Percentiles rank a stretch among this genome's conserved stretches.
These are phyloP conservation scores for Melanotaenia nigrans DNA, from an alignment of 2,797 vertebrate species.

Conservation along the genomic window DNA sequence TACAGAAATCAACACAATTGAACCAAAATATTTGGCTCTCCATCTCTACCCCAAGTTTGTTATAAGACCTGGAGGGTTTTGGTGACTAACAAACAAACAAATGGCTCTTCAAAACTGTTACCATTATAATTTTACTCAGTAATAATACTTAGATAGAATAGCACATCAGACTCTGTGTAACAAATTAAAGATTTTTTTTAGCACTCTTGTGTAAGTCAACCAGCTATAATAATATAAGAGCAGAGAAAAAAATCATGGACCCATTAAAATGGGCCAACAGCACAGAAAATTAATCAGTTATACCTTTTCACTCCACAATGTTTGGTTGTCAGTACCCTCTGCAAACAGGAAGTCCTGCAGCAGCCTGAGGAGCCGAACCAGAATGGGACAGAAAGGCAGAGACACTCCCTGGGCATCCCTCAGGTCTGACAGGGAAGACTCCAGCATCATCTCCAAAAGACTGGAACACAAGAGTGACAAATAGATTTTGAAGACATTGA, in stretches of 20 bases:
- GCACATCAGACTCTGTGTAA: background rate
- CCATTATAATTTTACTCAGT: background rate
- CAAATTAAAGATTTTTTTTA: background rate
- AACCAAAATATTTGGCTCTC: background rate
- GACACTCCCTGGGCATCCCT: constrained; percentile 82
- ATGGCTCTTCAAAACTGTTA: background rate
- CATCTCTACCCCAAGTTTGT: background rate
- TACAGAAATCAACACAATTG: background rate
- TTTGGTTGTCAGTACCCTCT: constrained; percentile 91
- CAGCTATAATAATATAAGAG: background rate
- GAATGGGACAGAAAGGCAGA: constrained; percentile 87
- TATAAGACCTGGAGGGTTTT: background rate
- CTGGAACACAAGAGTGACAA: constrained; percentile 69
- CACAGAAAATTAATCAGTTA: background rate
- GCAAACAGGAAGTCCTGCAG: constrained; percentile 97
- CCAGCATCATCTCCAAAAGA: constrained; percentile 98
- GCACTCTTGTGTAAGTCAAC: background rate
- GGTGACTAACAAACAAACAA: background rate
- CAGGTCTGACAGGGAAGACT: constrained; percentile 92
- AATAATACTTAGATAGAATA: background rate
- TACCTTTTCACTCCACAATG: constrained; percentile 98
- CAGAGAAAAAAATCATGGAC: background rate
- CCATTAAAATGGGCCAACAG: background rate
- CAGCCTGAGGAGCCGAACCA: constrained; percentile 90
- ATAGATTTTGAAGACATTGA: constrained; percentile 8